These are phyloP conservation scores for Aphelinus certus DNA, from an alignment of 1,140 invertebrate species.

Conservation along the genomic window DNA sequence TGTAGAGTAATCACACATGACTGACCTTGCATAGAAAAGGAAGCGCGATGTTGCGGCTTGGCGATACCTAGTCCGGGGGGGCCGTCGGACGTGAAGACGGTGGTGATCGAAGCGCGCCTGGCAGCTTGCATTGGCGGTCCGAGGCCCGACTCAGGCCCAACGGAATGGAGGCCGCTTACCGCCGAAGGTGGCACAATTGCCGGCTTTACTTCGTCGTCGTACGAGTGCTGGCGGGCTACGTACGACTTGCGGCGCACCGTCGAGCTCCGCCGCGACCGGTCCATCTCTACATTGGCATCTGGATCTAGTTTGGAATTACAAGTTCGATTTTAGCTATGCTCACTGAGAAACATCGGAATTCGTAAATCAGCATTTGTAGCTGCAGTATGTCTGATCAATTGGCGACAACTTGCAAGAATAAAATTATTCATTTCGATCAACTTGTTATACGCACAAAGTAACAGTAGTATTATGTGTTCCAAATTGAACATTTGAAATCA, in stretches of 20 bases:
- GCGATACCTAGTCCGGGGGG: slow-evolving; percentile 54
- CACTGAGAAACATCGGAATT: no score
- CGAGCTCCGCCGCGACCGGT: slow-evolving; percentile 50
- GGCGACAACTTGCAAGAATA: no score
- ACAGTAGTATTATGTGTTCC: no score
- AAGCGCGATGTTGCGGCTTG: slow-evolving; percentile 56
- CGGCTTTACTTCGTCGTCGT: slow-evolving; percentile 79
- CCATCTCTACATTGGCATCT: slow-evolving; percentile 33
- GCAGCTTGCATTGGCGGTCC: slow-evolving; percentile 74
- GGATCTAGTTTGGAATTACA: no score
- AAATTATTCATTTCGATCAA: no score
- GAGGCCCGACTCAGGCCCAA: slow-evolving; percentile 38
- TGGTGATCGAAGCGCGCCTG: slow-evolving; percentile 81
- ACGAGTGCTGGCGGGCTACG: slow-evolving; percentile 79
- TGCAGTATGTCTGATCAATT: no score
- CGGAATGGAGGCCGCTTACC: slow-evolving; percentile 31
- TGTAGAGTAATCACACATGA: background rate
- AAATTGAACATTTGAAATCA: no score
- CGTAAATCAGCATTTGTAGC: no score
- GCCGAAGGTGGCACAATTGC: slow-evolving; percentile 47
- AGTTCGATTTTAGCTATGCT: no score
- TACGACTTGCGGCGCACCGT: slow-evolving; percentile 72
- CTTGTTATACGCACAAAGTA: no score
- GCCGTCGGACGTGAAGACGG: slow-evolving; percentile 71
- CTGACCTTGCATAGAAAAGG: slow-evolving; percentile 59